phyloP scores from a whole-genome alignment of 1,140 invertebrate genomes.

The Pogonognathellus flavescens region DNA sequence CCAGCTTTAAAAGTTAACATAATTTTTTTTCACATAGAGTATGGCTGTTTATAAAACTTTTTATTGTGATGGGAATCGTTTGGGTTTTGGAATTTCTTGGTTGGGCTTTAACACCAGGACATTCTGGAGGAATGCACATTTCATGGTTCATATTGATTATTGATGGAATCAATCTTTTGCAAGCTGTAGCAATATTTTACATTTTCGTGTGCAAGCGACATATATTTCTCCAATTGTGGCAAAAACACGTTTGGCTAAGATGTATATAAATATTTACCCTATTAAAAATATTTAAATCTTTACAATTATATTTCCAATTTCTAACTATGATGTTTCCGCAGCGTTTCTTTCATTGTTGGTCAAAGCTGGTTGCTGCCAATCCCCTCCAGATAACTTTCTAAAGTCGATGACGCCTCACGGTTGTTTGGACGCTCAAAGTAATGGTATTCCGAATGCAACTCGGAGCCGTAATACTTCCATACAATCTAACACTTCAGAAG shows the following conservation, averaged over 20 bases:
- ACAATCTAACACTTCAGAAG: neutral
- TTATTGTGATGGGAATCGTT: slow-evolving; percentile 47
- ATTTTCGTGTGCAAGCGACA: slow-evolving; percentile 86
- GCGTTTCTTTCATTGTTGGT: neutral
- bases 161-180: slow-evolving; percentile 82
- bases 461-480: neutral
- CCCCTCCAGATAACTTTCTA: neutral
- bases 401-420: neutral
- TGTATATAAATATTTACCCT: neutral
- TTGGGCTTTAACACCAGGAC: neutral
- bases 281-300: neutral
- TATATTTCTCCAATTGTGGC: slow-evolving; percentile 37
- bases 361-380: neutral
- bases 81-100: slow-evolving; percentile 38
- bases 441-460: neutral
- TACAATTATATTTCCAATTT: neutral
- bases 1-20: neutral
- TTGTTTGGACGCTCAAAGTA: neutral
- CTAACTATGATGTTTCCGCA: neutral
- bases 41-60: slow-evolving; percentile 10
- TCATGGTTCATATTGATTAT: slow-evolving; percentile 68
- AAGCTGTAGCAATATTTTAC: slow-evolving; percentile 89
- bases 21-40: slow-evolving; percentile 14
- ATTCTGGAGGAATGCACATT: neutral
- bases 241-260: slow-evolving; percentile 27